Evolutionary conservation across 2,113 vertebrate species (phyloP).

Genomic region (Aegotheles bennettii): DNA sequence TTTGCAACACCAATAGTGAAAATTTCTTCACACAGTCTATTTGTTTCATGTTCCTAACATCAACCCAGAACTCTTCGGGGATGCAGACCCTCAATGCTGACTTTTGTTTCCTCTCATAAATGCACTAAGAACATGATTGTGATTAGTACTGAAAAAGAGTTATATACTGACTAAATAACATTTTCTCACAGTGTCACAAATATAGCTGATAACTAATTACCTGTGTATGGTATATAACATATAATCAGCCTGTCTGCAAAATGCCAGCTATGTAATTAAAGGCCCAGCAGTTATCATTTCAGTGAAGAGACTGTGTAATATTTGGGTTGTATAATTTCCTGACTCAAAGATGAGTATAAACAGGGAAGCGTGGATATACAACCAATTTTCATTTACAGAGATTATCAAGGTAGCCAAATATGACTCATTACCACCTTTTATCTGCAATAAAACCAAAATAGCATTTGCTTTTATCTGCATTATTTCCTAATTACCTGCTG

Average conservation of each 20-base stretch:
- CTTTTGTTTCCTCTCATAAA: neutral
- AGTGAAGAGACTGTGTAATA: slow-evolving; percentile 3
- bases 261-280: slow-evolving; percentile 48
- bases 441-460: neutral
- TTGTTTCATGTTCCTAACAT: neutral
- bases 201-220: slow-evolving; percentile 35
- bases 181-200: neutral
- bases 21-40: neutral
- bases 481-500: neutral
- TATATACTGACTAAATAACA: neutral
- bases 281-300: slow-evolving; percentile 7
- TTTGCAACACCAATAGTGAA: neutral
- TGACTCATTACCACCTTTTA: neutral
- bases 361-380: neutral
- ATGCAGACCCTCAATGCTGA: neutral
- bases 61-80: neutral
- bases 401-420: neutral
- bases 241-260: slow-evolving; percentile 48
- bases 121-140: neutral
- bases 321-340: neutral
- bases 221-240: neutral
- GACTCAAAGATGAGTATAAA: neutral
- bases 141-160: neutral
- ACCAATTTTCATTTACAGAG: neutral
- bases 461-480: neutral